These are phyloP conservation scores for Crenichthys baileyi DNA, from an alignment of 2,797 vertebrate species.

Conservation along the genomic window DNA sequence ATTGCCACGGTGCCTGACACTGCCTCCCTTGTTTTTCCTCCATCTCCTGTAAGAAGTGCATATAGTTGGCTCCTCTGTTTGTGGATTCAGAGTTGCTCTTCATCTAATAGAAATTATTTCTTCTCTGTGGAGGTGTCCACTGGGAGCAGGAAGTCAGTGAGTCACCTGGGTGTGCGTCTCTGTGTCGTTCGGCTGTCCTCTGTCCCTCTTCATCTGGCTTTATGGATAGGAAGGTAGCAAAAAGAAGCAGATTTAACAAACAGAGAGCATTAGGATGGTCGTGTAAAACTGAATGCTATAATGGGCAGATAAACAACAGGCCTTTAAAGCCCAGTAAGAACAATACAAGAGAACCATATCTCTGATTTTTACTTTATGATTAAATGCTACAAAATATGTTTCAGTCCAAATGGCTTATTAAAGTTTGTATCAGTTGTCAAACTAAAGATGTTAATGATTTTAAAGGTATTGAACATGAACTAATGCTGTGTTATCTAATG, in stretches of 20 bases:
- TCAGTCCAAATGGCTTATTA: conserved; percentile 17
- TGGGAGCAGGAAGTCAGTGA: conserved; percentile 69
- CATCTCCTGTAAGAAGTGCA: conserved; percentile 66
- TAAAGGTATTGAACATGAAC: not conserved
- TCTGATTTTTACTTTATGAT: not conserved
- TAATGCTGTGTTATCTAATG: not conserved
- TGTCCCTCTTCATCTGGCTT: conserved; percentile 51
- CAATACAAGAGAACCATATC: conserved; percentile 3
- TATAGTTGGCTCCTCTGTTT: conserved; percentile 76
- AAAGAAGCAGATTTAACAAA: conserved; percentile 20
- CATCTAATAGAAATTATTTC: conserved; percentile 71
- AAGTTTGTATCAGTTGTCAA: conserved; percentile 8
- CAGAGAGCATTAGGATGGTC: conserved; percentile 15
- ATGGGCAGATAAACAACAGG: conserved; percentile 26
- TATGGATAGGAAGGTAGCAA: conserved; percentile 46
- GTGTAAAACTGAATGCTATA: conserved; percentile 17
- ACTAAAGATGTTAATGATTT: not conserved
- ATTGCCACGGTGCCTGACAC: conserved; percentile 71
- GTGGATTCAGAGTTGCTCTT: conserved; percentile 71
- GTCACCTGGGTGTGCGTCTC: conserved; percentile 61
- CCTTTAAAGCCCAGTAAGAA: not conserved
- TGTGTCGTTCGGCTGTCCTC: conserved; percentile 59
- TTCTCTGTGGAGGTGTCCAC: conserved; percentile 72
- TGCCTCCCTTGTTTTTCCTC: conserved; percentile 66
- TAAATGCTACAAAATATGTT: not conserved